Conservation (phyloP, 1,140 invertebrate genomes). For the Euwallacea similis region DNA sequence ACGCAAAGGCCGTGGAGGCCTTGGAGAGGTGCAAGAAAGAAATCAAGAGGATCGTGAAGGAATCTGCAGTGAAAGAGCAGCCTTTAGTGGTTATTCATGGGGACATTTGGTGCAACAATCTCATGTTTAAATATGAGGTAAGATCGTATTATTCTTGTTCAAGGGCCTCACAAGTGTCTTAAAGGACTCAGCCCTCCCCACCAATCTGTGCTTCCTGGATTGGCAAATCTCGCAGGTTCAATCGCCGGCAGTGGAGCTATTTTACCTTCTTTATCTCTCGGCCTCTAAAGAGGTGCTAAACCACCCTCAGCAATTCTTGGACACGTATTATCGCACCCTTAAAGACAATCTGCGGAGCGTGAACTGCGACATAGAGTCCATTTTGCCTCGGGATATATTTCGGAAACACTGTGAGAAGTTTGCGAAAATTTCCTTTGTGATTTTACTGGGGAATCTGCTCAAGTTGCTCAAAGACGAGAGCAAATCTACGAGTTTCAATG, state of each 20-base stretch:
- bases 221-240: conserved; percentile 1
- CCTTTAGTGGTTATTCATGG: conserved; percentile 21
- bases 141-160: background rate
- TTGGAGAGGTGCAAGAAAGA: background rate
- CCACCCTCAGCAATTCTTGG: background rate
- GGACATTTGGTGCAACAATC: conserved; percentile 24
- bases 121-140: conserved; percentile 28
- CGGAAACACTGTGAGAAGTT: conserved; percentile 2
- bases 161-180: background rate
- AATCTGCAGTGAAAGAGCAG: background rate
- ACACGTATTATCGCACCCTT: conserved; percentile 1
- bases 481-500: background rate
- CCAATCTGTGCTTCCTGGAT: background rate
- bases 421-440: conserved; percentile 1
- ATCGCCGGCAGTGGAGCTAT: conserved; percentile 3
- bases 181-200: background rate
- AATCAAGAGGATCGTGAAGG: background rate
- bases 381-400: conserved; percentile 18
- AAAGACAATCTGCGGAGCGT: conserved; percentile 3
- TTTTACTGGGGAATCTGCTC: background rate
- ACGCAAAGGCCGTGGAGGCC: conserved; percentile 1
- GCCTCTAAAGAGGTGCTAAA: conserved; percentile 10
- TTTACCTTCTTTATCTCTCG: conserved; percentile 17
- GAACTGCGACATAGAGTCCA: background rate
- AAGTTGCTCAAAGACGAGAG: conserved; percentile 10